Evolutionary conservation across 2,888 invertebrate species (phyloP).

Genomic region (Cyrtodaria siliqua): DNA sequence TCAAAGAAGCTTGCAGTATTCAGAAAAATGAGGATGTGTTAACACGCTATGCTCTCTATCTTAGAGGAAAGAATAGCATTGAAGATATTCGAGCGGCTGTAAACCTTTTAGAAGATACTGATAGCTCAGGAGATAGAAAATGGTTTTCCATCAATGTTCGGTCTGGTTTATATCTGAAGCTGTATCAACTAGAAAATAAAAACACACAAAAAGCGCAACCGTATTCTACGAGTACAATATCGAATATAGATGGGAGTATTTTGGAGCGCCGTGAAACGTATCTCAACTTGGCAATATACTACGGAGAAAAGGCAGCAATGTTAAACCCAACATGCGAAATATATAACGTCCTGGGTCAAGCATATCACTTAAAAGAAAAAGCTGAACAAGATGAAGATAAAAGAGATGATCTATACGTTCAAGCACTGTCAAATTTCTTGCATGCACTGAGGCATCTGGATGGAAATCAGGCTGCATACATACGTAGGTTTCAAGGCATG

Average conservation of each 20-base stretch:
- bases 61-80: neutral
- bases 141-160: too few species aligned
- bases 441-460: slow-evolving; percentile 17
- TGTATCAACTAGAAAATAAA: too few species aligned
- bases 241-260: too few species aligned
- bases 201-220: too few species aligned
- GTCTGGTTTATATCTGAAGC: too few species aligned
- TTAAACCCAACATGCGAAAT: neutral
- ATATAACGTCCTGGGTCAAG: neutral
- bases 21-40: neutral
- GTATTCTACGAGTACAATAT: too few species aligned
- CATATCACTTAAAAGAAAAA: neutral
- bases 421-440: slow-evolving; percentile 12
- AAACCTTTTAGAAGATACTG: too few species aligned
- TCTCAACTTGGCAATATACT: neutral
- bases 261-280: too few species aligned
- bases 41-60: neutral
- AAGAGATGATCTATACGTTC: neutral
- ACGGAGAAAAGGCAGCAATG: slow-evolving; percentile 1
- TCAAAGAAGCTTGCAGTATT: too few species aligned
- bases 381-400: neutral
- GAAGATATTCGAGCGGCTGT: too few species aligned
- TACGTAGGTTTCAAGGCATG: slow-evolving; percentile 9
- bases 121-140: too few species aligned
- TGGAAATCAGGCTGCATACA: slow-evolving; percentile 1